Conservation (phyloP, 2,888 invertebrate species). For the Vanessa cardui region DNA sequence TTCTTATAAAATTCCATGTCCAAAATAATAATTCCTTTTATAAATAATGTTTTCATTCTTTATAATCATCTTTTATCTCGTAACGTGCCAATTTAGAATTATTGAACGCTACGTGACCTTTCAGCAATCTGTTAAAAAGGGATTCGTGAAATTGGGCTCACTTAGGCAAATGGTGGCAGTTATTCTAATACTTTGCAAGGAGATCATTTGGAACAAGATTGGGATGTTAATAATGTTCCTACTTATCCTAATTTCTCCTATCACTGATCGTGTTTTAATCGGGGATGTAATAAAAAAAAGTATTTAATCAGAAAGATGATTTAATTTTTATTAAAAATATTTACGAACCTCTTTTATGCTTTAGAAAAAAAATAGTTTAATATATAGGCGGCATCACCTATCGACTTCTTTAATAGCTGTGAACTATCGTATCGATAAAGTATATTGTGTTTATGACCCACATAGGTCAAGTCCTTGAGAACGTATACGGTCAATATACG, state of each 20-base stretch:
- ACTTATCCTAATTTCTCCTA: background rate
- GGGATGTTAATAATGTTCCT: constrained; percentile 14
- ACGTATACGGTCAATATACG: too few species aligned
- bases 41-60: constrained; percentile 5
- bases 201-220: constrained; percentile 20
- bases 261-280: background rate
- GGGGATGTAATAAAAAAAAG: background rate
- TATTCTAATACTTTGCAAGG: constrained; percentile 20
- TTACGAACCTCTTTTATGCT: background rate
- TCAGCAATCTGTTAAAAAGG: constrained; percentile 29
- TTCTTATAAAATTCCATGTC: too few species aligned
- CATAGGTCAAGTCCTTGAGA: too few species aligned
- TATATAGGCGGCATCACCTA: too few species aligned
- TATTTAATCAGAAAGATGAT: background rate
- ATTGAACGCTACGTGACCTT: constrained; percentile 11
- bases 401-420: too few species aligned
- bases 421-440: too few species aligned
- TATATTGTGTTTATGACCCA: too few species aligned
- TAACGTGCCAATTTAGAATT: constrained; percentile 4
- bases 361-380: too few species aligned
- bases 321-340: background rate
- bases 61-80: constrained; percentile 2
- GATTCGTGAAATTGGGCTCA: constrained; percentile 22
- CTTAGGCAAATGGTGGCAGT: constrained; percentile 28
- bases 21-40: background rate